Evolutionary conservation across 2,113 vertebrate genomes (phyloP).

Genomic region (Junco hyemalis): DNA sequence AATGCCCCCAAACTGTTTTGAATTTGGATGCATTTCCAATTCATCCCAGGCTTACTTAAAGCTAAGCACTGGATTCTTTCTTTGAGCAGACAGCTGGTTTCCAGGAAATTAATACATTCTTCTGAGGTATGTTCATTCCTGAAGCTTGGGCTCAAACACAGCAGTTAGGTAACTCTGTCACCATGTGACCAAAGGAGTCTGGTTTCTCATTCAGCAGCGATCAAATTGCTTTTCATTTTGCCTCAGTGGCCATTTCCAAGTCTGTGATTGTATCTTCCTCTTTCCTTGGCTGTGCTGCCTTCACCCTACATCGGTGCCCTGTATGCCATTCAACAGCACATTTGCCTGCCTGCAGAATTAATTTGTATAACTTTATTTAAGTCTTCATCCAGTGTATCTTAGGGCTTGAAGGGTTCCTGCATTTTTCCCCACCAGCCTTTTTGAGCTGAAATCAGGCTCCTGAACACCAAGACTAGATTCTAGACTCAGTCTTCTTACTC

Average conservation of each 20-base stretch:
- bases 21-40: neutral
- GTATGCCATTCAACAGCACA: neutral
- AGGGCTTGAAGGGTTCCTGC: neutral
- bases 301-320: rapidly evolving
- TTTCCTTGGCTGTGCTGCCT: neutral
- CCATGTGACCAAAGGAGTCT: neutral
- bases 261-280: neutral
- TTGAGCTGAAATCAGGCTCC: neutral
- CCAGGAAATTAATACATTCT: neutral
- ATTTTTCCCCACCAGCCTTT: neutral
- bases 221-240: neutral
- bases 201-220: neutral
- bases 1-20: neutral
- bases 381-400: neutral
- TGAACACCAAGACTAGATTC: neutral
- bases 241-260: neutral
- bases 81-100: neutral
- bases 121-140: neutral
- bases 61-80: neutral
- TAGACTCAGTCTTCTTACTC: neutral
- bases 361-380: neutral
- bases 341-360: neutral
- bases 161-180: neutral
- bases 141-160: neutral
- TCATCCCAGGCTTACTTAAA: neutral